These are phyloP conservation scores for Punctoribates punctum DNA, from an alignment of 2,888 invertebrate genomes.

Conservation along the genomic window DNA sequence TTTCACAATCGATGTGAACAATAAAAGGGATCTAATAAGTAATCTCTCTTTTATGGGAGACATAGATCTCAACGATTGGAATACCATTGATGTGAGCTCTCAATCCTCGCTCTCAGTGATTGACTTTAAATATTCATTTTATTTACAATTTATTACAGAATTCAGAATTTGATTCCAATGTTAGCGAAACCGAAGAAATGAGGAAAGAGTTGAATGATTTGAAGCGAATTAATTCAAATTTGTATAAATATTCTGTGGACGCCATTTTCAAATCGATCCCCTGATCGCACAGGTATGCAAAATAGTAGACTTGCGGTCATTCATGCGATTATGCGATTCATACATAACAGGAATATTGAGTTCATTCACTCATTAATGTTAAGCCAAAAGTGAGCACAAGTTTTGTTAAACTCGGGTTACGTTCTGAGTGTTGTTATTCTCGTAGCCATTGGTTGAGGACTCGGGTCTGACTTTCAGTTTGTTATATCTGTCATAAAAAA, in stretches of 20 bases:
- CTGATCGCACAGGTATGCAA: constrained; percentile 3
- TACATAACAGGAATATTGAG: constrained; percentile 9
- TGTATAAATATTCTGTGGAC: constrained; percentile 21
- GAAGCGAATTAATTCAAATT: not conserved
- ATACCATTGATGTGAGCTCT: not conserved
- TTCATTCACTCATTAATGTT: constrained; percentile 5
- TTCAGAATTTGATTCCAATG: not conserved
- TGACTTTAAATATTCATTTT: not conserved
- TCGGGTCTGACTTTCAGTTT: constrained; percentile 30
- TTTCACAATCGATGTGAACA: not conserved
- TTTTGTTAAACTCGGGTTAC: constrained; percentile 22
- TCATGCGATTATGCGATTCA: constrained; percentile 4
- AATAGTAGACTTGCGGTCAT: not conserved
- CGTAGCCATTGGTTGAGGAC: constrained; percentile 5
- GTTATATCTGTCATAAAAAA: constrained; percentile 11
- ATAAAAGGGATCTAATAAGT: not conserved
- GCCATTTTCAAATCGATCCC: constrained; percentile 20
- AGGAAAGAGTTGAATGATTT: constrained; percentile 3
- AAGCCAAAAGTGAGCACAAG: not conserved
- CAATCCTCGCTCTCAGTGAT: not conserved
- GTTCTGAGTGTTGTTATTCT: constrained; percentile 25
- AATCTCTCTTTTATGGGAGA: not conserved
- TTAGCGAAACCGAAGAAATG: not conserved
- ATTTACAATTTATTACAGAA: constrained; percentile 31
- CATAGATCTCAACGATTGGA: not conserved